Evolutionary conservation across 2,888 invertebrate genomes (phyloP), one percentile per base, ranked within the genome.

Genomic region (Sminthurinus aureus): DNA sequence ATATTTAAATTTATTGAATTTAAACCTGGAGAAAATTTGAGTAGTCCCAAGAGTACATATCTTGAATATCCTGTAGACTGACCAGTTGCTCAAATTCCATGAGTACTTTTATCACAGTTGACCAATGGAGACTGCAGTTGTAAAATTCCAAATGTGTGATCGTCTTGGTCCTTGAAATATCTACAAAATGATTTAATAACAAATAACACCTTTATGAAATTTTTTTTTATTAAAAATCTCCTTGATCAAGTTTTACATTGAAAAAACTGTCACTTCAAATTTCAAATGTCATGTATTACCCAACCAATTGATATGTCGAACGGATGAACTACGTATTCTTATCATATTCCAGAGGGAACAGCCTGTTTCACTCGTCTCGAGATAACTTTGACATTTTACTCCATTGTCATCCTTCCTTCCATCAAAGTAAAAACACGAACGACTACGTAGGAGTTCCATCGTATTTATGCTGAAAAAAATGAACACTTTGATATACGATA

Each of bases 101-200:
- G 66, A 88, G 79, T 0, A 87, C 81, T 78, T 86, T 85, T 15
- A 88, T 85, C 18, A 88, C 85, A 12, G 83, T 81, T 12, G 85
- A 51, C 88, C 88, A 88, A 51, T 87, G 88, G 0, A 88, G 79
- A 58, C 85, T 84, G 75, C 87, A 87, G 71, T 88, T 88, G 58
- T 86, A 84, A 15, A 88, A 81, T 75, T 88, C 87, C 26, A 88
- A 84, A n/a, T 83, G 83, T 12, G 87, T 85, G n/a, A 88, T 84
- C 18, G 84, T 82, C 13, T 73, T n/a, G 13, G 85, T 88, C 8
- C 78, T 18, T 0, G 81, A 79, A 26, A 81, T 85, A 15, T 81
- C 77, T 0, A 84, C 78, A n/a, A 6, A 6, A n/a, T 64, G n/a
- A 64, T 64, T 18, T 64, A 12, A 58, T 58, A n/a, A n/a, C n/a